A percentile compares a stretch with the other conserved stretches of the same genome.
These are phyloP conservation scores for Pseudoatta argentina DNA, from an alignment of 1,140 invertebrate genomes.

Conservation along the genomic window DNA sequence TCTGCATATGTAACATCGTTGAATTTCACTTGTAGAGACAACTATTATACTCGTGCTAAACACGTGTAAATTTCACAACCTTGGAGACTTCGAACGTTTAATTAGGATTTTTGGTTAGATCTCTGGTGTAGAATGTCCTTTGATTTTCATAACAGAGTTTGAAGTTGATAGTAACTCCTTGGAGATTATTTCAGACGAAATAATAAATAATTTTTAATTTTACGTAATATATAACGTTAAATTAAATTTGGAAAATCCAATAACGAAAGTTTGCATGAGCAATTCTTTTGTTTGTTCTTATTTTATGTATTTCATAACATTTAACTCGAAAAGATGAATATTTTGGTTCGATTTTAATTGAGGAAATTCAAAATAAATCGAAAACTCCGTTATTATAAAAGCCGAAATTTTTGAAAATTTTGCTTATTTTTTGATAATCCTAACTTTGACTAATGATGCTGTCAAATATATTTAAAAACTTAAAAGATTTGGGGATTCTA, in stretches of 20 bases:
- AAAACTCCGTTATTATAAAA: neutral
- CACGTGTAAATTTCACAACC: slow-evolving; percentile 8
- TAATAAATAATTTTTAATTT: neutral
- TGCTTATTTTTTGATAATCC: too few relatives aligned
- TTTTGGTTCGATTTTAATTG: neutral
- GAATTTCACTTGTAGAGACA: slow-evolving; percentile 7
- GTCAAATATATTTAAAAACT: neutral
- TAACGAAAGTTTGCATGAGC: neutral
- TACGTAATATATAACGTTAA: neutral
- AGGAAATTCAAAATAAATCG: neutral
- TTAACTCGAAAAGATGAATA: neutral
- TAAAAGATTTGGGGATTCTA: neutral
- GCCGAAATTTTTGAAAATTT: neutral
- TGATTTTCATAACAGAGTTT: neutral
- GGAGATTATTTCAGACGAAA: slow-evolving; percentile 6
- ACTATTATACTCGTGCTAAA: slow-evolving; percentile 12
- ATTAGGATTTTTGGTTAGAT: slow-evolving; percentile 29
- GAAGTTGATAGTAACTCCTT: neutral
- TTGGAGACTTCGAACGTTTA: slow-evolving; percentile 9
- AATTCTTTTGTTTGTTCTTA: neutral
- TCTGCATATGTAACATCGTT: neutral
- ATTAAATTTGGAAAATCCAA: neutral
- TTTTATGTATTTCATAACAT: neutral
- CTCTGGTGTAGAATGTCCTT: neutral
- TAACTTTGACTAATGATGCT: too few relatives aligned